A percentile compares a stretch with the other conserved stretches of the same genome.
These are phyloP conservation scores for Diprion similis DNA, from an alignment of 1,140 invertebrate species.

Conservation along the genomic window DNA sequence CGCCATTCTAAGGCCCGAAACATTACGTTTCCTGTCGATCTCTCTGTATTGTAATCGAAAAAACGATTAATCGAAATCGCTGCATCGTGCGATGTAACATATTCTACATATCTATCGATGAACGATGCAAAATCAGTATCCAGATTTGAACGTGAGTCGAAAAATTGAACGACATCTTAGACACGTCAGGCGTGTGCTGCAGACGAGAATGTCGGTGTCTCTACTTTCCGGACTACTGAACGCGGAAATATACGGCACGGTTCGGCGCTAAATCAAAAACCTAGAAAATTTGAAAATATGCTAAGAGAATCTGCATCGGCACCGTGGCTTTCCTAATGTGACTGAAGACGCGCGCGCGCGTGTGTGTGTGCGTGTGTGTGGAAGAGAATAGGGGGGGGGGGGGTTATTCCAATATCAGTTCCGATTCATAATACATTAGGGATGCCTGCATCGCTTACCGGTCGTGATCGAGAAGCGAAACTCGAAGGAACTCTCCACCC, in stretches of 20 bases:
- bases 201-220: background rate
- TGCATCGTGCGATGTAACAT: too few species aligned
- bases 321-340: constrained; percentile 46
- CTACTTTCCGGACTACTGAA: background rate
- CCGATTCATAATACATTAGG: constrained; percentile 48
- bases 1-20: too few species aligned
- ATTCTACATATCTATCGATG: too few species aligned
- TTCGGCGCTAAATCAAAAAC: constrained; percentile 41
- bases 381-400: too few species aligned
- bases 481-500: too few species aligned
- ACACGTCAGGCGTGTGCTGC: too few species aligned
- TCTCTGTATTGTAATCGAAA: too few species aligned
- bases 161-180: too few species aligned
- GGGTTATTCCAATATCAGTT: constrained; percentile 47
- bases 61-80: too few species aligned
- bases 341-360: constrained; percentile 35
- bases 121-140: too few species aligned
- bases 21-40: too few species aligned
- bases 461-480: background rate
- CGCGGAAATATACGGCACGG: constrained; percentile 28
- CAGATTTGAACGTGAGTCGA: too few species aligned
- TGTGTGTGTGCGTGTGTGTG: constrained; percentile 33
- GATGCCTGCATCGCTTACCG: background rate
- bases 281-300: constrained; percentile 44
- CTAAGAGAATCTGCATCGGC: constrained; percentile 44